Evolutionary conservation across 2,797 vertebrate genomes (phyloP).

Genomic region (Acrossocheilus fasciatus): DNA sequence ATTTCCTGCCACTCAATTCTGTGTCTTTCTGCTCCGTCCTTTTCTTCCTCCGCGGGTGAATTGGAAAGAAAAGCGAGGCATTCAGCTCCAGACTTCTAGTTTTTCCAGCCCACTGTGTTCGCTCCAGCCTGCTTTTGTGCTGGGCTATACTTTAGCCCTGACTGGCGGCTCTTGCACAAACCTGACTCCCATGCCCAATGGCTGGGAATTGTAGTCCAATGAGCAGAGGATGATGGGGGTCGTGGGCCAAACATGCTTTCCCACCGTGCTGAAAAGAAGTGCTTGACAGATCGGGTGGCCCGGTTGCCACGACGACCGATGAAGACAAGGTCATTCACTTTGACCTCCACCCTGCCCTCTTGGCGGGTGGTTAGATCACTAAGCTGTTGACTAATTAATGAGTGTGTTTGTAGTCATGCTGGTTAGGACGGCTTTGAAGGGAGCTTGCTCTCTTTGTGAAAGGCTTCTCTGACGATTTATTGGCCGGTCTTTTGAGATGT

Average conservation of each 20-base stretch:
- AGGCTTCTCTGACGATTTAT: constrained; percentile 28
- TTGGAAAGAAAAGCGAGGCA: constrained; percentile 31
- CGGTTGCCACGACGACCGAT: constrained; percentile 49
- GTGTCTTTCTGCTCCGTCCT: constrained; percentile 21
- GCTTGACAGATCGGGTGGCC: constrained; percentile 72
- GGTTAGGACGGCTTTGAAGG: constrained; percentile 57
- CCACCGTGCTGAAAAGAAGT: constrained; percentile 66
- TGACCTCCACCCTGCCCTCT: constrained; percentile 55
- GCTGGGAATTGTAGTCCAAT: constrained; percentile 60
- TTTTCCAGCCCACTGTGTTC: constrained; percentile 47
- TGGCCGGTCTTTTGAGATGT: constrained; percentile 19
- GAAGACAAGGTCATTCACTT: constrained; percentile 61
- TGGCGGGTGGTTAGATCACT: constrained; percentile 51
- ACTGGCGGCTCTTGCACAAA: constrained; percentile 51
- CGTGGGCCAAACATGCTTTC: constrained; percentile 63
- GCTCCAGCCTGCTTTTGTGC: constrained; percentile 50
- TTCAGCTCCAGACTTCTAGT: constrained; percentile 45
- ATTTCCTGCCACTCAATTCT: constrained; percentile 47
- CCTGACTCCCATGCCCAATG: constrained; percentile 63
- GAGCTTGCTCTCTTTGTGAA: constrained; percentile 57
- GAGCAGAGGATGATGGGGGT: constrained; percentile 57
- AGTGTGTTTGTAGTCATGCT: constrained; percentile 64
- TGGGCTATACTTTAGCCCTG: constrained; percentile 43
- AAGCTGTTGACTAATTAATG: constrained; percentile 65
- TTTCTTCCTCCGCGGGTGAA: constrained; percentile 25